phyloP scores from a whole-genome alignment of 2,113 vertebrate species.

The Genyomyrus donnyi region DNA sequence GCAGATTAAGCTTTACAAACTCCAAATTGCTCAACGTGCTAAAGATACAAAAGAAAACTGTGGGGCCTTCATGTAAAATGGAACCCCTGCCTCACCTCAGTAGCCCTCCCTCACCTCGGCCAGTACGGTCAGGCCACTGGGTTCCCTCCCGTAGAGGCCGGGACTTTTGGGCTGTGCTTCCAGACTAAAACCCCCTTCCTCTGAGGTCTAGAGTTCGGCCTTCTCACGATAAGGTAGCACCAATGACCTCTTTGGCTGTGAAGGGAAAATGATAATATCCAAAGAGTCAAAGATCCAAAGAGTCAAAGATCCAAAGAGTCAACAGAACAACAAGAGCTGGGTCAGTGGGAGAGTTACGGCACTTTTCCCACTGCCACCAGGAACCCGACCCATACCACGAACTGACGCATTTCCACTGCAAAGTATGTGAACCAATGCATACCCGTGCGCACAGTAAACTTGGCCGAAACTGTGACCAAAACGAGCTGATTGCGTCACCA shows the following conservation, averaged over 20 bases:
- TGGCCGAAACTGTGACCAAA: background rate
- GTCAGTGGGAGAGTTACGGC: background rate
- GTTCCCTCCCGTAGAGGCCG: background rate
- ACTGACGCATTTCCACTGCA: background rate
- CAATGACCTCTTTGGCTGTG: background rate
- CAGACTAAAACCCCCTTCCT: background rate
- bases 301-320: background rate
- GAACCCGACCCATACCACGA: background rate
- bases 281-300: background rate
- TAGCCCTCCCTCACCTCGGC: background rate
- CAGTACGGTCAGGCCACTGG: background rate
- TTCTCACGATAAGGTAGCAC: background rate
- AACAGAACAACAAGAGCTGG: background rate
- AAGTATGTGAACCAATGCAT: background rate
- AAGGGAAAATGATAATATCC: background rate
- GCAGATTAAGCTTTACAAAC: background rate
- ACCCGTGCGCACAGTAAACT: too few relatives aligned
- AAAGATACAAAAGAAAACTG: background rate
- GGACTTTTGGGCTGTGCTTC: background rate
- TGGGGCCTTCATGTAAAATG: background rate
- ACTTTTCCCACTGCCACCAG: background rate
- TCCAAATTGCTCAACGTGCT: background rate
- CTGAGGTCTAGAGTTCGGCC: background rate
- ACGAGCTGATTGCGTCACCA: background rate
- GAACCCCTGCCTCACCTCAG: background rate